Base-by-base conservation (phyloP, 2,797 vertebrate genomes). In the Hypotaenidia okinawae region DNA sequence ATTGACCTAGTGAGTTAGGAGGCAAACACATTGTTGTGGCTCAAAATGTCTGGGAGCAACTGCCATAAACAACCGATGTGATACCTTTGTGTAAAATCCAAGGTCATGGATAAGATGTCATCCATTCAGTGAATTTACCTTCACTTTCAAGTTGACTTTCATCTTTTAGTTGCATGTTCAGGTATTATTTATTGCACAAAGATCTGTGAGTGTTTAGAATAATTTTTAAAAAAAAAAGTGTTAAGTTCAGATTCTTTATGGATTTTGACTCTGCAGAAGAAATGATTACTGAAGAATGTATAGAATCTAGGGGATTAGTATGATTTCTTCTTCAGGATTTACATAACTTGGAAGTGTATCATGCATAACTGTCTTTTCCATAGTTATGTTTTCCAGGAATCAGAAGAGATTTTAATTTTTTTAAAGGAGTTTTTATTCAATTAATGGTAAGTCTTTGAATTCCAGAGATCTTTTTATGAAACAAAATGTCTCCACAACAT, bases 261-360 rank as follows among this genome's bases (percentile, higher is more conserved):
- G 23, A 24, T 76, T 95, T 86, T 73, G 43, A 58, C 19, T 3
- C 1, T 41, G 18, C 25, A 16, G 68, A 80, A 88, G 62, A 84
- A 90, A 64, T 35, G 5, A 77, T 70, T 70, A 43, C 18, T 37
- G 68, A 87, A 86, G 82, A 89, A 80, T 55, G 18, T 23, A 19
- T 30, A 75, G 62, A 78, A 78, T 78, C 41, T 61, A n/a, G 13
- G 43, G 43, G 28, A 86, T 95, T 94, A 92, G 52, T 83, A 57
- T n/a, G 11, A 58, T 86, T 86, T 83, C 17, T 8, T 75, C 47
- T 81, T 87, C 5, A 55, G 45, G 86, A 95, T 95, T 93, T 93
- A 51, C 73, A 52, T 91, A 68, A 83, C 39, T 62, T 89, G 22
- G 10, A 89, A 77, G 9, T 45, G 24, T 4, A 1, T 91, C n/a